Evolutionary conservation across 1,140 invertebrate species (phyloP).

Genomic region (Brachionus angularis): DNA sequence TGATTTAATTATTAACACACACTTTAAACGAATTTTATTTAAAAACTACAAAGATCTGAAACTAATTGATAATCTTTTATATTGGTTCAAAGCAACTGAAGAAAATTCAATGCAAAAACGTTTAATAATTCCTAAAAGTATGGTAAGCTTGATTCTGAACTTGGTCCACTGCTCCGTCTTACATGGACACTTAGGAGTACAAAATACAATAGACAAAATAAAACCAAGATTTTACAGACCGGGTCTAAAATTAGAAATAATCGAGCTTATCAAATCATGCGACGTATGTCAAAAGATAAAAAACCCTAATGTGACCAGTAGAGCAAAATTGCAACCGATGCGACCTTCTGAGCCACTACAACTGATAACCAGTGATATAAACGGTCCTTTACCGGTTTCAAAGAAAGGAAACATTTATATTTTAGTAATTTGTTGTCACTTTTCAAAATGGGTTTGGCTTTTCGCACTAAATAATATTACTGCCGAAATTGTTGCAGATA

Average conservation of each 20-base stretch:
- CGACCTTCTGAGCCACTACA: not conserved
- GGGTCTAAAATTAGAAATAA: not conserved
- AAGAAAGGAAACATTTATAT: conserved; percentile 50
- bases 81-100: not conserved
- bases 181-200: not conserved
- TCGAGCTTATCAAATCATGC: not conserved
- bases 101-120: not conserved
- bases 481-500: conserved; percentile 6
- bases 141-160: conserved; percentile 38
- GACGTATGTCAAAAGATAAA: conserved; percentile 6
- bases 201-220: not conserved
- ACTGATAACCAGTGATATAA: conserved; percentile 44
- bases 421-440: conserved; percentile 51
- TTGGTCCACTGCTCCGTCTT: too few species aligned
- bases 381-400: conserved; percentile 45
- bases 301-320: not conserved
- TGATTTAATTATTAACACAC: not conserved
- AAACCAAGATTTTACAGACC: too few species aligned
- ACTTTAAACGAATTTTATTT: not conserved
- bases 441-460: conserved; percentile 57
- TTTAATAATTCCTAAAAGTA: not conserved
- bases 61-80: not conserved
- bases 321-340: not conserved
- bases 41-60: not conserved
- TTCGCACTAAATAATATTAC: not conserved